Evolutionary conservation across 2,797 vertebrate species (phyloP).

Genomic region (Silurus lanzhouensis): DNA sequence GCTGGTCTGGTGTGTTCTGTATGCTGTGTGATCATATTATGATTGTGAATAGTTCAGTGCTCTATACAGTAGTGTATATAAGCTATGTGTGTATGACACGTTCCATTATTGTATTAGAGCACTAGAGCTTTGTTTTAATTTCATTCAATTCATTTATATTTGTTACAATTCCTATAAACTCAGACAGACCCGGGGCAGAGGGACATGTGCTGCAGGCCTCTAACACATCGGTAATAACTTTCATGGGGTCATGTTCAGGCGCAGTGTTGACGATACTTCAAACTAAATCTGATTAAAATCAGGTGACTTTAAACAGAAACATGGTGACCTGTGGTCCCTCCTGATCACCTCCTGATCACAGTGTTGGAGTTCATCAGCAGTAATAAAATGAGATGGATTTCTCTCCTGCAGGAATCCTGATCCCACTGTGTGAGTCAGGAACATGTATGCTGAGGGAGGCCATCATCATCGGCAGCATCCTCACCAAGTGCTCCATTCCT

Average conservation of each 20-base stretch:
- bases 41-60: background rate
- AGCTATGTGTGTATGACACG: background rate
- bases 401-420: constrained; percentile 83
- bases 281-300: background rate
- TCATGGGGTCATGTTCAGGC: background rate
- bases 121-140: constrained; percentile 31
- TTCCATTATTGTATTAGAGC: constrained; percentile 29
- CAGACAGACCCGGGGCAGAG: too few relatives aligned
- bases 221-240: background rate
- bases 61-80: too few relatives aligned
- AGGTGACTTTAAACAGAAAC: background rate
- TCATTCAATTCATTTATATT: too few relatives aligned
- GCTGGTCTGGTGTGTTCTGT: background rate
- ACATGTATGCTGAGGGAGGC: constrained; percentile 94
- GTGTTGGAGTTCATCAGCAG: too few relatives aligned
- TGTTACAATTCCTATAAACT: too few relatives aligned
- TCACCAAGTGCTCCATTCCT: constrained; percentile 93
- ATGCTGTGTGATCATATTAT: background rate
- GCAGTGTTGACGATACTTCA: background rate
- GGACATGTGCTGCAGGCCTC: too few relatives aligned
- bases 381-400: background rate
- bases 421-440: constrained; percentile 92
- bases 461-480: constrained; percentile 93
- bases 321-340: background rate
- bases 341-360: background rate